Base-by-base conservation (phyloP, 2,113 vertebrate genomes). In the Sitta europaea region DNA sequence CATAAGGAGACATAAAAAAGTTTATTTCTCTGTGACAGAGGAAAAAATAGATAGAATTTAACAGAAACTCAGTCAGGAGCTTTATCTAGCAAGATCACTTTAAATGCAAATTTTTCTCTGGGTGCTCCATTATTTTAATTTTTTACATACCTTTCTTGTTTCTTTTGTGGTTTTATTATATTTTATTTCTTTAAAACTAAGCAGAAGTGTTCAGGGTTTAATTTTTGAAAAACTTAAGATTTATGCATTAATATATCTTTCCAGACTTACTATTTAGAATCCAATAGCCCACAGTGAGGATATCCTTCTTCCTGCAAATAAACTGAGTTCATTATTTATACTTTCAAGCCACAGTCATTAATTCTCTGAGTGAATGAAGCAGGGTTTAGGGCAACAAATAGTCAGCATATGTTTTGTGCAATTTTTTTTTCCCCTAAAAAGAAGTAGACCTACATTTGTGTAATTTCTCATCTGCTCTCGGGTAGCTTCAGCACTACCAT, bases 221-320 rank as follows among this genome's bases (percentile, higher is more conserved):
- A 13, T 3, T 67, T 66, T 87, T 61, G 55, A 3, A n/a, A 59
- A 81, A 35, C 5, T n/a, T 59, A 12, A 9, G 11, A 5, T 51
- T 79, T 66, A 57, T 48, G 11, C 13, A 43, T 23, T 92, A 18
- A 16, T 51, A 3, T 42, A 35, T 90, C 47, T 97, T 95, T 94
- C 84, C 55, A 95, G 67, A 78, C 25, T 8, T 84, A 65, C 66
- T 85, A 35, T 94, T 81, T 68, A 77, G 57, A 90, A 78, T 83
- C n/a, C 54, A 76, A 10, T 31, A 78, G 19, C 27, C 74, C 42
- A 88, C 24, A 86, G 31, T 28, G 24, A 94, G 88, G 43, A 93
- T 72, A 55, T 25, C 31, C 16, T 29, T n/a, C 48, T 48, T 92
- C 54, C 65, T 70, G 40, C 67, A 94, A 31, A 45, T 19, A 67